Evolutionary conservation across 2,113 vertebrate genomes (phyloP), one percentile per base, ranked within the genome.

Genomic region (Erythrocebus patas): DNA sequence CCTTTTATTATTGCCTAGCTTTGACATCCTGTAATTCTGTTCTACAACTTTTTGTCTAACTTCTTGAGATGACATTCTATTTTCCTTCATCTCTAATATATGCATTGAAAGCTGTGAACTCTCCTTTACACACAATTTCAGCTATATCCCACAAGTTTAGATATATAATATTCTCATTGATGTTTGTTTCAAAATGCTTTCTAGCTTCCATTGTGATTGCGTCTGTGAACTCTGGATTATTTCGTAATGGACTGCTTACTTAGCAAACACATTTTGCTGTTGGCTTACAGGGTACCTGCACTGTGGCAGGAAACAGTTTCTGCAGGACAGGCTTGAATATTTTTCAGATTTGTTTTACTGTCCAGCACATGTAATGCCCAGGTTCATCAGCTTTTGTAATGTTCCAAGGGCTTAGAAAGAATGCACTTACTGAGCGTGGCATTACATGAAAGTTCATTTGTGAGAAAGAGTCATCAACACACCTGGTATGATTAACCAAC

Each of bases 21-120:
- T 17, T 8, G 1, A 0, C 23, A 8, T 8, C 59, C 18, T 38
- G 0, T 4, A 3, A 0, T 0, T 52, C 35, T 25, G 6, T 43
- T 59, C 38, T n/a, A 23, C 20, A 3, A 43, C 40, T 7, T 18
- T 43, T 22, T 25, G 6, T 38, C 94, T 45, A 12, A 17, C 32
- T 23, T 48, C 22, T 4, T 43, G 11, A 22, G 32, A 18, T 0
- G 23, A 45, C 22, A 0, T 7, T 64, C 90, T 40, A 1, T 12
- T 5, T 14, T 25, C 25, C 20, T 18, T 27, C 72, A 7, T 25
- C 72, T 75, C 40, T 27, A 75, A 27, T 14, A 43, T 25, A 25
- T 43, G 6, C 12, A 27, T 4, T 43, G 40, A 43, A 27, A 75
- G 40, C 72, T 43, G 38, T 73, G 38, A 73, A 73, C 10, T 40